Evolutionary conservation across 1,140 invertebrate species (phyloP).

Genomic region (Batillaria attramentaria): DNA sequence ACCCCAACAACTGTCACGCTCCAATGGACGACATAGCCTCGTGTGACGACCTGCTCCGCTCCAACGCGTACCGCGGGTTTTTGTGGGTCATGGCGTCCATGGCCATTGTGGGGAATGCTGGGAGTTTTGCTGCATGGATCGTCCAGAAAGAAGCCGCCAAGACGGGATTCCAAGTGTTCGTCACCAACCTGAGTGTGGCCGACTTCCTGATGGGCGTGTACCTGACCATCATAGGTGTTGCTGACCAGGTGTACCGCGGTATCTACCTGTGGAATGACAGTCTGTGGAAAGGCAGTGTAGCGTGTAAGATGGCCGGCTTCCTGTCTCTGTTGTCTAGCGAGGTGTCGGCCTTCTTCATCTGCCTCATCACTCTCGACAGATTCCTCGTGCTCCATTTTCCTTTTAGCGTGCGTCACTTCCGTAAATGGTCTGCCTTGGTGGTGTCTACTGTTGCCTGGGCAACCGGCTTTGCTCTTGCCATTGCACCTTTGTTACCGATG

Average conservation of each 20-base stretch:
- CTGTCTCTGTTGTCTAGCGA: slow-evolving; percentile 36
- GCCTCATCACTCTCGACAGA: slow-evolving; percentile 48
- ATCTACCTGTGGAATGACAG: slow-evolving; percentile 17
- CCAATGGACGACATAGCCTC: slow-evolving; percentile 43
- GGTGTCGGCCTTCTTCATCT: slow-evolving; percentile 32
- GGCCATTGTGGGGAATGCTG: slow-evolving; percentile 47
- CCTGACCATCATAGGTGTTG: slow-evolving; percentile 31
- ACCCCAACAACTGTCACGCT: slow-evolving; percentile 14
- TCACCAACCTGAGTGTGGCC: slow-evolving; percentile 44
- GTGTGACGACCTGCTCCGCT: slow-evolving; percentile 45
- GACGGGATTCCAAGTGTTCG: slow-evolving; percentile 38
- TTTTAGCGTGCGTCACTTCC: slow-evolving; percentile 30
- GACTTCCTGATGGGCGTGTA: slow-evolving; percentile 40
- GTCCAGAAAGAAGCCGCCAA: slow-evolving; percentile 12
- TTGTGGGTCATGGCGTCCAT: slow-evolving; percentile 49
- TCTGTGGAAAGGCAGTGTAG: slow-evolving; percentile 24
- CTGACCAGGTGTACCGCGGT: slow-evolving; percentile 50
- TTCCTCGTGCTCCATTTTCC: slow-evolving; percentile 32
- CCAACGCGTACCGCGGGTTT: slow-evolving; percentile 33
- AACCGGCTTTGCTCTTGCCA: slow-evolving; percentile 20
- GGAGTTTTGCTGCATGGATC: slow-evolving; percentile 31
- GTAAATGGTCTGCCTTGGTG: slow-evolving; percentile 9
- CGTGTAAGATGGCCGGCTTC: slow-evolving; percentile 32
- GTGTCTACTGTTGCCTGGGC: slow-evolving; percentile 28
- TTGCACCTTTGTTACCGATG: slow-evolving; percentile 23